A percentile compares a stretch with the other conserved stretches of the same genome.
Conservation (phyloP, 1,140 invertebrate genomes). For the Pseudoatta argentina region DNA sequence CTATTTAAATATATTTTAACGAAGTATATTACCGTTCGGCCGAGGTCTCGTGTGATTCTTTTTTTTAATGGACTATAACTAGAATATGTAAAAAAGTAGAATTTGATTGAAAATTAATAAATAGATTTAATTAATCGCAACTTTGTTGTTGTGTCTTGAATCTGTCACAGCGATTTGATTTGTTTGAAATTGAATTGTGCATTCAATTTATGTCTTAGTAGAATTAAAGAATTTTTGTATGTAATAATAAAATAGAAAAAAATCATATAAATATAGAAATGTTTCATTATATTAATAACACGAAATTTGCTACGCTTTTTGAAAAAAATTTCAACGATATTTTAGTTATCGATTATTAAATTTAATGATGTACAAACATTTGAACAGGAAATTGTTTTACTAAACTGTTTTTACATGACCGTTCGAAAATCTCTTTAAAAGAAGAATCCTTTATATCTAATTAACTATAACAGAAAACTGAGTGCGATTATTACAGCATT, state of each 20-base stretch:
- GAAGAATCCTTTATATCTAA: not conserved
- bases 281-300: not conserved
- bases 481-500: conserved; percentile 21
- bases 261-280: not conserved
- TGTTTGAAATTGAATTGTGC: not conserved
- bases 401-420: not conserved
- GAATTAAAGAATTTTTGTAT: not conserved
- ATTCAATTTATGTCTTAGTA: not conserved
- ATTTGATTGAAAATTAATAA: conserved; percentile 6
- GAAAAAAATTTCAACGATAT: not conserved
- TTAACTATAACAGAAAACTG: not conserved
- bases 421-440: conserved; percentile 1
- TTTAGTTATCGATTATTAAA: not conserved
- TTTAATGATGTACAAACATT: not conserved
- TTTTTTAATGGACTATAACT: not conserved
- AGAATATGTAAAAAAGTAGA: not conserved
- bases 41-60: not conserved
- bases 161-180: not conserved
- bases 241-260: not conserved
- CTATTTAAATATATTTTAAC: not conserved
- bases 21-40: not conserved
- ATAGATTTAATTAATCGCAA: not conserved
- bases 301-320: not conserved
- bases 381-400: not conserved
- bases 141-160: not conserved